Conservation (phyloP, 2,797 vertebrate species). For the Orestias chungarensis region DNA sequence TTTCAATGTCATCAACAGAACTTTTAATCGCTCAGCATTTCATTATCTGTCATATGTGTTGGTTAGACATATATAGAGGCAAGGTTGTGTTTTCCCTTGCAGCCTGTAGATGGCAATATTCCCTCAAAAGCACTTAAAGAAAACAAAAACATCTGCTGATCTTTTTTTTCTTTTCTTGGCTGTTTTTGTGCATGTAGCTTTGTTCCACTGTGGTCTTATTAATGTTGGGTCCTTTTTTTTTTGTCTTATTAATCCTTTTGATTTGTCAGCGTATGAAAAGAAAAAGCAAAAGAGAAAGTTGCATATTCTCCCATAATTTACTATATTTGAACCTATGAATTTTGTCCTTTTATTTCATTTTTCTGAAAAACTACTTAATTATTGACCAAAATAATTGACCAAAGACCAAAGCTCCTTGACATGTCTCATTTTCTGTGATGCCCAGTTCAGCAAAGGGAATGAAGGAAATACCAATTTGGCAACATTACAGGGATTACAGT, state of each 20-base stretch:
- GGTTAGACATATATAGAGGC: neutral
- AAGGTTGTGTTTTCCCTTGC: neutral
- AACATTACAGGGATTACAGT: constrained; percentile 67
- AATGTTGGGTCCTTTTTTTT: neutral
- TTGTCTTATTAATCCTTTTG: neutral
- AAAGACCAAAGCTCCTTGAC: constrained; percentile 4
- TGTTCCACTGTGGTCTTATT: neutral
- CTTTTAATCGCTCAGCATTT: neutral
- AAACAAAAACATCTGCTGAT: neutral
- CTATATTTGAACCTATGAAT: neutral
- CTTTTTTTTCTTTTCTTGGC: neutral
- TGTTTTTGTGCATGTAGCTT: neutral
- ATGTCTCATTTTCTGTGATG: constrained; percentile 28
- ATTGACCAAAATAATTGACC: too few relatives aligned
- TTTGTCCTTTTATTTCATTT: neutral
- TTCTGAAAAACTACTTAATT: neutral
- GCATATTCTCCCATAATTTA: neutral
- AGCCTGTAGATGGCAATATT: constrained; percentile 67
- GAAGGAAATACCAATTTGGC: constrained; percentile 74
- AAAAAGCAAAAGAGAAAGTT: too few relatives aligned
- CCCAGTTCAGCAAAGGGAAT: constrained; percentile 24
- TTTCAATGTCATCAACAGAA: neutral
- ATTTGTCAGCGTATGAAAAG: too few relatives aligned
- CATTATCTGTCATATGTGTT: neutral
- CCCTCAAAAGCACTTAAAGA: constrained; percentile 12